These are phyloP conservation scores for Zosterops pallidus DNA, from an alignment of 2,113 vertebrate genomes.

Conservation along the genomic window DNA sequence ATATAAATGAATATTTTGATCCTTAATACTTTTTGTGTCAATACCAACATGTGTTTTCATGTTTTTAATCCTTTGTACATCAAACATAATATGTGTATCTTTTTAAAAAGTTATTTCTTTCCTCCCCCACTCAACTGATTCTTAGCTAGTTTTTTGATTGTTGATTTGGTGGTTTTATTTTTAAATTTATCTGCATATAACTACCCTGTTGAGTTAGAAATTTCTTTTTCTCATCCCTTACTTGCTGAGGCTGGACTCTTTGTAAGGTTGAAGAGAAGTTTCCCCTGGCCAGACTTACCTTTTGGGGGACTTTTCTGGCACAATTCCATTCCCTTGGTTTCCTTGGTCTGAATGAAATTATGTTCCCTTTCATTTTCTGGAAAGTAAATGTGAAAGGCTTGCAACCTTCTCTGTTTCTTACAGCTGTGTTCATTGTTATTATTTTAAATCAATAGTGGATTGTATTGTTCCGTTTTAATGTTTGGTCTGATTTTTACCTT, in stretches of 20 bases:
- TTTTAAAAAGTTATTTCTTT: background rate
- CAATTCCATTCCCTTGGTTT: rapidly evolving
- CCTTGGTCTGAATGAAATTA: background rate
- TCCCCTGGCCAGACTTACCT: background rate
- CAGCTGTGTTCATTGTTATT: background rate
- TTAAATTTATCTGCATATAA: background rate
- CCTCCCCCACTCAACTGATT: background rate
- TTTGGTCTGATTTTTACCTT: background rate
- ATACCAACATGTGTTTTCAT: background rate
- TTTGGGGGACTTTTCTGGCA: background rate
- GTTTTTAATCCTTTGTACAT: background rate
- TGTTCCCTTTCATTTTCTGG: background rate
- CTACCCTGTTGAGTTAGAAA: background rate
- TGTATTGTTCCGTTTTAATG: background rate
- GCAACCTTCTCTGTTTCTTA: background rate
- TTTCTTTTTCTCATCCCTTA: background rate
- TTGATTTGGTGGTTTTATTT: background rate
- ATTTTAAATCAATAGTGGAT: background rate
- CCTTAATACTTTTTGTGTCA: background rate
- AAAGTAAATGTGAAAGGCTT: rapidly evolving
- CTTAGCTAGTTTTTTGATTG: background rate
- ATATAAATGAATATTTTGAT: background rate
- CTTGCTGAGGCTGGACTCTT: background rate
- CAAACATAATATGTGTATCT: background rate
- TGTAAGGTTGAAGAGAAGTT: background rate